Percentiles rank a stretch among this genome's conserved stretches.
phyloP scores from a whole-genome alignment of 2,113 vertebrate species.

The Edolisoma coerulescens region DNA sequence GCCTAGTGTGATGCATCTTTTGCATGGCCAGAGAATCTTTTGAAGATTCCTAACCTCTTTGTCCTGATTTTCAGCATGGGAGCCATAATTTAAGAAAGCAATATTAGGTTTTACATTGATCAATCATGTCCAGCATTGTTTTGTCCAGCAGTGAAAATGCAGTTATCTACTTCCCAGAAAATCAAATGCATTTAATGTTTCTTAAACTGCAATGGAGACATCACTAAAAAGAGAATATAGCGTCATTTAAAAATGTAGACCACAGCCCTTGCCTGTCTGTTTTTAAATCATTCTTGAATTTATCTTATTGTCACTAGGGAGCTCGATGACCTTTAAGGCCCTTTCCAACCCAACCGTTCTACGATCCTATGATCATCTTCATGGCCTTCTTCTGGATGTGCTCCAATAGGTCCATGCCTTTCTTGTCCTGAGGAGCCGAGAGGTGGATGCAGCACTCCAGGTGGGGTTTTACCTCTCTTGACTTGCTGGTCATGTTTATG shows the following conservation, averaged over 20 bases:
- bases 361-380: neutral
- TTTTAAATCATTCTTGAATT: neutral
- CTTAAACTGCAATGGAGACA: neutral
- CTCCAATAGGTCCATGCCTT: neutral
- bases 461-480: neutral
- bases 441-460: neutral
- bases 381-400: no score
- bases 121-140: neutral
- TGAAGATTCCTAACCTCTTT: neutral
- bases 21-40: neutral
- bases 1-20: neutral
- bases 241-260: neutral
- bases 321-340: neutral
- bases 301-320: neutral
- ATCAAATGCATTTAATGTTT: neutral
- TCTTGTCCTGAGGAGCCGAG: neutral
- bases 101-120: neutral
- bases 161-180: neutral
- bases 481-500: neutral
- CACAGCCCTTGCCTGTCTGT: neutral
- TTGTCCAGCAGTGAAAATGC: neutral
- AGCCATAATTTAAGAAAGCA: neutral
- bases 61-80: neutral
- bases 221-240: neutral
- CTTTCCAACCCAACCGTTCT: neutral